phyloP scores from a whole-genome alignment of 2,113 vertebrate genomes.

The Scolopax mira region DNA sequence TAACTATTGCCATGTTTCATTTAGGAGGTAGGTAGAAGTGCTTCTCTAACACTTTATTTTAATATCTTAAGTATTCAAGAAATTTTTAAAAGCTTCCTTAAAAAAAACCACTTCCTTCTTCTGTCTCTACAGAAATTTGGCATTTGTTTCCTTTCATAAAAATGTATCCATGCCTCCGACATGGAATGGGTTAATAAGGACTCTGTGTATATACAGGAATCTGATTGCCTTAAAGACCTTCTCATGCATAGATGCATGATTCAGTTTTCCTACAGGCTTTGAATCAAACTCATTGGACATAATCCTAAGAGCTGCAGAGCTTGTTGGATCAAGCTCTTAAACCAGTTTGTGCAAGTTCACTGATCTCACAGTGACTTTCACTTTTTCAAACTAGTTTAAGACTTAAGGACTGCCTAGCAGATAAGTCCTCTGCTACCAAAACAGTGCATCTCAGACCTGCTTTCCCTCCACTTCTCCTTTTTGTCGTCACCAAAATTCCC shows the following conservation, averaged over 20 bases:
- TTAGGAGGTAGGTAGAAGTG: conserved; percentile 67
- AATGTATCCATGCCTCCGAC: not conserved
- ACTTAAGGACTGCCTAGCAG: not conserved
- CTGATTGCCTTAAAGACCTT: not conserved
- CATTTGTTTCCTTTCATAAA: not conserved
- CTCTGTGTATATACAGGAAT: not conserved
- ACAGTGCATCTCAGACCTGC: not conserved
- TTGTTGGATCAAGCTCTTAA: not conserved
- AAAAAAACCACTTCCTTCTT: not conserved
- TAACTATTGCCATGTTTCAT: conserved; percentile 75
- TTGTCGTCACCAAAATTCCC: not conserved
- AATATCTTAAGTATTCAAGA: not conserved
- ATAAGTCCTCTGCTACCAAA: not conserved
- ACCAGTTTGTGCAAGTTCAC: not conserved
- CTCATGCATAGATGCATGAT: not conserved
- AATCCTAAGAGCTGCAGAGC: not conserved
- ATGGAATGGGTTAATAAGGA: not conserved
- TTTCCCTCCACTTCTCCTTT: not conserved
- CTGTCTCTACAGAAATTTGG: not conserved
- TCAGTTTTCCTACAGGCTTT: not conserved
- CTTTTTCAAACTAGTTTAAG: not conserved
- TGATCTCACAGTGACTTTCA: not conserved
- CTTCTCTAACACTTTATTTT: not conserved
- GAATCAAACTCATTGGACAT: not conserved
- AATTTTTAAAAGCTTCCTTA: not conserved